Conservation (phyloP, 2,888 invertebrate genomes). For the Neocrepidodera transversa region DNA sequence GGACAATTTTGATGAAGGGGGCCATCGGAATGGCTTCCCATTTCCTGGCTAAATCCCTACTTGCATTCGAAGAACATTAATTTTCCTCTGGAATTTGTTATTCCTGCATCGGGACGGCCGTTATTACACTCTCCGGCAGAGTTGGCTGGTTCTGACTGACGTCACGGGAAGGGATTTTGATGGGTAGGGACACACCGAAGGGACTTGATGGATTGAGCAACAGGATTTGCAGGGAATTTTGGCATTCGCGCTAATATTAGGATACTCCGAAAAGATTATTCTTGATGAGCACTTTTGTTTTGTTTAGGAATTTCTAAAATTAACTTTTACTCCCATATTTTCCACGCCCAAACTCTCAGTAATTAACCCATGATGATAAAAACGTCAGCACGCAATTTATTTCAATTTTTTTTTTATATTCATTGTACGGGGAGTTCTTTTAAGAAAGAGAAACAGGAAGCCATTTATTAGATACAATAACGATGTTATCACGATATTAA, state of each 20-base stretch:
- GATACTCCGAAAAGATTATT: neutral
- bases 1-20: no score
- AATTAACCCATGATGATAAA: constrained; percentile 7
- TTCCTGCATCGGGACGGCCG: neutral
- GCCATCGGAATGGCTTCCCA: no score
- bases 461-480: constrained; percentile 24
- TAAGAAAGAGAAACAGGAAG: constrained; percentile 17
- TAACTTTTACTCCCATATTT: no score
- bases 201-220: constrained; percentile 15
- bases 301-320: neutral
- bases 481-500: constrained; percentile 24
- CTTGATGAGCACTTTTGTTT: neutral
- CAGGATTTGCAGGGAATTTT: constrained; percentile 6
- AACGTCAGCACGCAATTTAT: constrained; percentile 12
- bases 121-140: neutral
- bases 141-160: neutral
- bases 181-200: constrained; percentile 1
- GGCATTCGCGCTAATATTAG: neutral
- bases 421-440: constrained; percentile 1
- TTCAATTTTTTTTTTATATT: constrained; percentile 6
- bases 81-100: neutral
- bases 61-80: neutral
- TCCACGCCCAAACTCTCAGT: no score
- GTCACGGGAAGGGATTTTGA: constrained; percentile 14
- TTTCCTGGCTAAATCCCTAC: no score